Conservation (phyloP, 1,140 invertebrate genomes). For the Temnothorax curvispinosus region DNA sequence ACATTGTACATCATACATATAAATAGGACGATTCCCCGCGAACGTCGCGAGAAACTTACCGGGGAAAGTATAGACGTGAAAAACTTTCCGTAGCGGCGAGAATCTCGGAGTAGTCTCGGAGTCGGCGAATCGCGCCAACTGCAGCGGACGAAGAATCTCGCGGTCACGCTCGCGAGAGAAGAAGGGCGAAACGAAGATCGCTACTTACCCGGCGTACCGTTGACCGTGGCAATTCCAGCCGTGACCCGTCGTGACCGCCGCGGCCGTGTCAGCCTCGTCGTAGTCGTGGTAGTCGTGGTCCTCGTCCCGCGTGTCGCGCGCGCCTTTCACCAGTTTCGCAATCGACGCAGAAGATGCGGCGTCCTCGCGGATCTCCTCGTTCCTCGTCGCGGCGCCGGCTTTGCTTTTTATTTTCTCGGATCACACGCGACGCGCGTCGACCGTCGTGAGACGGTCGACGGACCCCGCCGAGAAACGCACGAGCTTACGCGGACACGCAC, state of each 20-base stretch:
- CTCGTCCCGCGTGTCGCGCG: constrained; percentile 25
- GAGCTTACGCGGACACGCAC: constrained; percentile 58
- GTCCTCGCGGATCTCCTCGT: neutral
- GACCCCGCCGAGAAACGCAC: constrained; percentile 1
- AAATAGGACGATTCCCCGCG: neutral
- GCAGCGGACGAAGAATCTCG: no score
- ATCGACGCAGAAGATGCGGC: constrained; percentile 25
- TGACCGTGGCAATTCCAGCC: constrained; percentile 29
- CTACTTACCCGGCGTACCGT: constrained; percentile 52
- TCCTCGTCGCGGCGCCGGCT: constrained; percentile 17
- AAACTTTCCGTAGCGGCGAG: neutral
- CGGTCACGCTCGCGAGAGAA: no score
- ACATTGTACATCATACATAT: no score
- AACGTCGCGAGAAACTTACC: neutral
- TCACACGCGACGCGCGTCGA: constrained; percentile 66
- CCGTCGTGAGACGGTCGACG: neutral
- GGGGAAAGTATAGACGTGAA: neutral
- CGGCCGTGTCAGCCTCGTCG: neutral
- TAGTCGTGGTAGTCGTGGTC: constrained; percentile 16
- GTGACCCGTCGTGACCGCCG: constrained; percentile 2
- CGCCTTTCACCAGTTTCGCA: constrained; percentile 73
- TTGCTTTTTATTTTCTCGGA: neutral
- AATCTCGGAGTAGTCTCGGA: neutral
- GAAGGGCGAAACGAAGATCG: neutral
- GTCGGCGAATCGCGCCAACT: no score